Conservation (phyloP, 2,113 vertebrate species). For the Micronycteris hirsuta region DNA sequence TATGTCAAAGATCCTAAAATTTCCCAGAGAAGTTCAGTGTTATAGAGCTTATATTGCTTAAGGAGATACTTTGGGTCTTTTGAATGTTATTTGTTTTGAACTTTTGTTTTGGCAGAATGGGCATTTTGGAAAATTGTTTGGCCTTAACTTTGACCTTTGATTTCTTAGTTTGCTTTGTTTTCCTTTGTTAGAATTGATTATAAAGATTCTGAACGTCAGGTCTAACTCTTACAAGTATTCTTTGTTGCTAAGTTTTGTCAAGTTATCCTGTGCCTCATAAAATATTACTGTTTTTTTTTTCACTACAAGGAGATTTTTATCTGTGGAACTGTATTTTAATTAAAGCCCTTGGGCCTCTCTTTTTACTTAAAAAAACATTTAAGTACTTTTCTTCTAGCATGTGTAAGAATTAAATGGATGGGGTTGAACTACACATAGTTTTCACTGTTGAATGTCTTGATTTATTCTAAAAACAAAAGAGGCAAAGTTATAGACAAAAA, state of each 20-base stretch:
- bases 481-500: neutral
- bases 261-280: neutral
- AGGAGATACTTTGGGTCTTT: neutral
- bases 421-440: neutral
- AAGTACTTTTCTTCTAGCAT: neutral
- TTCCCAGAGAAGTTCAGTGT: neutral
- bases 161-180: neutral
- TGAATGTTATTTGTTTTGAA: neutral
- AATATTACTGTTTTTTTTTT: conserved; percentile 24
- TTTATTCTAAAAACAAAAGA: neutral
- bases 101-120: neutral
- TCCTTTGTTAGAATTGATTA: conserved; percentile 1
- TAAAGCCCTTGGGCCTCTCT: neutral
- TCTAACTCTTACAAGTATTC: neutral
- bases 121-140: neutral
- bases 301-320: neutral
- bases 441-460: neutral
- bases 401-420: neutral
- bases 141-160: neutral
- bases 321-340: neutral
- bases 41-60: neutral
- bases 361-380: neutral
- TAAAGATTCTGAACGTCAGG: neutral
- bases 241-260: conserved; percentile 25
- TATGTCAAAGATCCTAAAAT: neutral